Conservation (phyloP, 2,888 invertebrate genomes). For the Epiperipatus broadwayi region DNA sequence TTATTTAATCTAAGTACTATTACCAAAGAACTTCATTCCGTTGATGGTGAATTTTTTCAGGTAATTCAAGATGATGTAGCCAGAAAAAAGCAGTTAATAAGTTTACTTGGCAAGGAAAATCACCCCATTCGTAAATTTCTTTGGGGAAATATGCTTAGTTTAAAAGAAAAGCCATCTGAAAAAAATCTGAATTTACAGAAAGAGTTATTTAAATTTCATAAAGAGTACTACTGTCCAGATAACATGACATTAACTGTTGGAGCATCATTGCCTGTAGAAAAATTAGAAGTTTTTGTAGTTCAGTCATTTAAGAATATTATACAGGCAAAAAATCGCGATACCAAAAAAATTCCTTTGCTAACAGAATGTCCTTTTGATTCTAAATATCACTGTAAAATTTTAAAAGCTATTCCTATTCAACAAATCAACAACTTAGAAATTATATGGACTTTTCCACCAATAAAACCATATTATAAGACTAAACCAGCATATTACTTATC, state of each 20-base stretch:
- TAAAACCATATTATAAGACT: too few species aligned
- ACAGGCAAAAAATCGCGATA: too few species aligned
- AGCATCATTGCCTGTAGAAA: too few species aligned
- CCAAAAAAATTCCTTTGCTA: too few species aligned
- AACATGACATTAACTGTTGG: constrained; percentile 70
- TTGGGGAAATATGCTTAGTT: constrained; percentile 37
- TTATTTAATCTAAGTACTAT: constrained; percentile 65
- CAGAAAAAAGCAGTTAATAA: constrained; percentile 55
- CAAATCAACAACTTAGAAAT: too few species aligned
- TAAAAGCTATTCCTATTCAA: too few species aligned
- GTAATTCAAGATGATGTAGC: constrained; percentile 63
- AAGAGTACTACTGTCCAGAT: constrained; percentile 61
- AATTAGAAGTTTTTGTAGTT: too few species aligned
- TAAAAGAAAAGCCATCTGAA: constrained; percentile 21
- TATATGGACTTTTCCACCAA: too few species aligned
- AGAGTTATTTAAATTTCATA: constrained; percentile 50
- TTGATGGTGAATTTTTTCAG: constrained; percentile 53
- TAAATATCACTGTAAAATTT: too few species aligned
- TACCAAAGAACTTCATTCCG: constrained; percentile 63
- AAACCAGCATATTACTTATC: constrained; percentile 13
- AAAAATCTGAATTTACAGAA: constrained; percentile 37
- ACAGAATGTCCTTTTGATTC: too few species aligned
- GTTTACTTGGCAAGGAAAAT: constrained; percentile 42
- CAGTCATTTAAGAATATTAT: too few species aligned
- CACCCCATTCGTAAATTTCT: constrained; percentile 52